These are phyloP conservation scores for Hemicordylus capensis DNA, from an alignment of 2,113 vertebrate genomes.

Conservation along the genomic window DNA sequence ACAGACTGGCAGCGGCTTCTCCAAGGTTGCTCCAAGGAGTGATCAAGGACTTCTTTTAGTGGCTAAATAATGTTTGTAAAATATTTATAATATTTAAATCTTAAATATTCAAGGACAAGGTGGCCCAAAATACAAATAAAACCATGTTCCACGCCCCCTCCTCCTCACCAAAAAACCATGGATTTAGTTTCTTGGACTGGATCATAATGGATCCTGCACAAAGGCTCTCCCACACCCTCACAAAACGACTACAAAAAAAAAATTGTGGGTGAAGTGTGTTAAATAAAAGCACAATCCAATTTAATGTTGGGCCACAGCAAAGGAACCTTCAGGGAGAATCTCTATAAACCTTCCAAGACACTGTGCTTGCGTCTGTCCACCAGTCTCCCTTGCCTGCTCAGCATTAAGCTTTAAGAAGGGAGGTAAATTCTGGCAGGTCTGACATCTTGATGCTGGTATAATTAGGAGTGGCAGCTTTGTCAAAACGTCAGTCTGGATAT, in stretches of 20 bases:
- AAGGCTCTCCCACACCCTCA: not conserved
- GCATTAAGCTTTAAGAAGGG: not conserved
- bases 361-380: not conserved
- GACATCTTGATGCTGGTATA: not conserved
- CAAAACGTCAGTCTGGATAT: constrained; percentile 7
- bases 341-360: not conserved
- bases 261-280: not conserved
- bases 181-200: not conserved
- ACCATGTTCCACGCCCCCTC: too few relatives aligned
- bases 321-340: not conserved
- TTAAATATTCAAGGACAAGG: not conserved
- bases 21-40: too few relatives aligned
- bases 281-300: not conserved
- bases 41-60: not conserved
- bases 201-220: not conserved
- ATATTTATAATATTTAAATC: not conserved
- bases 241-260: not conserved
- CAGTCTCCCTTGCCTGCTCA: not conserved
- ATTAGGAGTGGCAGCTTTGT: constrained; percentile 19
- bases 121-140: not conserved
- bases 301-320: too few relatives aligned
- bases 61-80: not conserved
- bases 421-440: not conserved
- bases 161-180: not conserved
- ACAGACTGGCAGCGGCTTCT: too few relatives aligned